Base-by-base conservation (phyloP, 1,140 invertebrate species). In the Drosophila willistoni region DNA sequence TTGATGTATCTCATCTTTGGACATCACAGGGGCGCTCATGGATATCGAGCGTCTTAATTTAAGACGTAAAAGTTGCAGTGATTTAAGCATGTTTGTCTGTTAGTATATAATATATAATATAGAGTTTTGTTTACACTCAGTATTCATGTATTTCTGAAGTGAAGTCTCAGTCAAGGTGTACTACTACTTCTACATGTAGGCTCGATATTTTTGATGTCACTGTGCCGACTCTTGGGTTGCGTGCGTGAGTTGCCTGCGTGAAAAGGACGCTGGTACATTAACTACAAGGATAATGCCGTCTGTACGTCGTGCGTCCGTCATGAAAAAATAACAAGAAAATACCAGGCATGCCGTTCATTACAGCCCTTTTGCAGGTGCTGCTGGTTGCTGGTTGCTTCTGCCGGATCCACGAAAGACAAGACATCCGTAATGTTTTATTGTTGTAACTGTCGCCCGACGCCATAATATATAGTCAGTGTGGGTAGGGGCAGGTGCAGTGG, bases 401-500 rank as follows among this genome's bases (percentile, higher is more conserved):
- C 44, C 59, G 61, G 55, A 17, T 67, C 61, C 74, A 84, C 73
- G 60, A 74, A 65, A 68, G 66, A 55, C 74, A 77, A 77, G 83
- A 76, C 84, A 79, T 86, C 79, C 79, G 79, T 83, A 87, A 89
- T 87, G 83, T 83, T 87, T 87, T 87, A 89, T 90, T 89, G 84
- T 89, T 84, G 84, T 89, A 89, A 84, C 77, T 89, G 84, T 89
- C 84, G 84, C 80, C 73, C 60, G 74, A 68, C 77, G 73, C 73
- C 77, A 78, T 87, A 89, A 87, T 89, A 87, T 89, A 87, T 87
- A 89, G 83, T 87, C 83, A 71, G 75, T 68, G 73, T 60, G 79
- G 79, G 82, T 75, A 51, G 68, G 83, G 64, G 68, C 63, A 77
- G 67, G 65, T 61, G 78, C 72, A 63, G 86, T 73, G 82, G 74